A percentile compares a stretch with the other conserved stretches of the same genome.
Conservation (phyloP, 2,797 vertebrate species). For the Sebastes hubbsi region DNA sequence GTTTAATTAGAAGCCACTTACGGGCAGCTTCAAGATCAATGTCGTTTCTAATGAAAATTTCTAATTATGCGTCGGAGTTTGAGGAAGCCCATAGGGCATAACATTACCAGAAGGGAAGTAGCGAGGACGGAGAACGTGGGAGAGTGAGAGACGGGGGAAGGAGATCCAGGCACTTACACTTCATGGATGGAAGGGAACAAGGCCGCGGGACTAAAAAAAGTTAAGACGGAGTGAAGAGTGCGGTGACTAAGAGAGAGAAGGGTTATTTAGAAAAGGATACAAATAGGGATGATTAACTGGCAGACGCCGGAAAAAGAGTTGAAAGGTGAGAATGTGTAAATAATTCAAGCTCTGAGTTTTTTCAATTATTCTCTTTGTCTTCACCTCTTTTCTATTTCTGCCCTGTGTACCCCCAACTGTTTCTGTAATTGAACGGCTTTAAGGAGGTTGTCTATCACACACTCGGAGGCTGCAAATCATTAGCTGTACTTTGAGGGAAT, state of each 20-base stretch:
- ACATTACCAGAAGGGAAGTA: constrained; percentile 43
- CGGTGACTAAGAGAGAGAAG: not conserved
- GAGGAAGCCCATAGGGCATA: constrained; percentile 63
- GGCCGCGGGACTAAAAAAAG: not conserved
- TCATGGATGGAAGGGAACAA: constrained; percentile 25
- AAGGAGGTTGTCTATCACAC: constrained; percentile 46
- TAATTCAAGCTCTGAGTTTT: constrained; percentile 7
- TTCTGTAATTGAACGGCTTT: constrained; percentile 62
- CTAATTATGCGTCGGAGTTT: constrained; percentile 60
- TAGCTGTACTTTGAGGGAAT: constrained; percentile 49
- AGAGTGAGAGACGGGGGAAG: constrained; percentile 16
- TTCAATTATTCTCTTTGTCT: constrained; percentile 11
- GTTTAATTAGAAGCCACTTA: constrained; percentile 62
- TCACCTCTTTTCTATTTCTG: constrained; percentile 10
- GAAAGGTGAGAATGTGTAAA: constrained; percentile 42
- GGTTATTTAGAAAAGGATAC: constrained; percentile 5
- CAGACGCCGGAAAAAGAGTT: constrained; percentile 14
- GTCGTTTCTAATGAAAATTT: constrained; percentile 67
- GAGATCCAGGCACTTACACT: constrained; percentile 25
- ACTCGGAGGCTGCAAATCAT: constrained; percentile 41
- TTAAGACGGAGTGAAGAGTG: not conserved
- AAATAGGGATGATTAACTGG: constrained; percentile 1
- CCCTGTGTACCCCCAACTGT: constrained; percentile 14
- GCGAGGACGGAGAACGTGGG: constrained; percentile 1
- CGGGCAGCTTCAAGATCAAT: constrained; percentile 56